Base-by-base conservation (phyloP, 2,797 vertebrate genomes). In the Rhinatrema bivittatum region DNA sequence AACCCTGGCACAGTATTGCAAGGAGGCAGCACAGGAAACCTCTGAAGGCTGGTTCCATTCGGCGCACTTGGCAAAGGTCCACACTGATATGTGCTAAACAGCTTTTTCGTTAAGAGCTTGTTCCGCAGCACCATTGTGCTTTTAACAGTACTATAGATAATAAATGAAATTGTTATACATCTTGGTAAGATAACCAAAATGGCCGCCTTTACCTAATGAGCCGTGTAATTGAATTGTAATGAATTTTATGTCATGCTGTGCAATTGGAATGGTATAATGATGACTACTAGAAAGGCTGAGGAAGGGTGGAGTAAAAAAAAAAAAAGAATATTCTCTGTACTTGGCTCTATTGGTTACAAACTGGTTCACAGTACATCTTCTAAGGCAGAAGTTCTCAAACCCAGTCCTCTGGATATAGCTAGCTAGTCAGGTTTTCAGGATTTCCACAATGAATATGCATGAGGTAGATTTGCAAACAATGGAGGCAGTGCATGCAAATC, bases 171-270 rank as follows among this genome's bases (percentile, higher is more conserved):
- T 13, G 25, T 29, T 48, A 36, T 43, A 32, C 10, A 34, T 51
- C 25, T 49, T 49, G 29, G 36, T 45, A 31, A 64, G 36, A 53
- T 54, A 63, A 46, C 45, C 52, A 39, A 56, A 57, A 56, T 25
- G 30, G 21, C 35, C 54, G 16, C 50, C 40, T 39, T 56, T 42
- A 41, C 33, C 50, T 65, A 61, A 65, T 42, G 56, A 62, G 55
- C 63, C 72, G 59, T 57, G 48, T 52, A 53, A 63, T 25, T 35
- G 44, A 65, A 50, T 51, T 44, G 16, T 39, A 50, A 65, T 61
- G 54, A 61, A 50, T 56, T 65, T 50, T 45, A 46, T 36, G 7
- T 39, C 11, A 34, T 27, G 33, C 32, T 54, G 13, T 19, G 42
- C 16, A 36, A 39, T 38, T 20, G 34, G 39, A 38, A 33, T 4